Evolutionary conservation across 2,797 vertebrate species (phyloP).

Genomic region (Oryzias sinensis): DNA sequence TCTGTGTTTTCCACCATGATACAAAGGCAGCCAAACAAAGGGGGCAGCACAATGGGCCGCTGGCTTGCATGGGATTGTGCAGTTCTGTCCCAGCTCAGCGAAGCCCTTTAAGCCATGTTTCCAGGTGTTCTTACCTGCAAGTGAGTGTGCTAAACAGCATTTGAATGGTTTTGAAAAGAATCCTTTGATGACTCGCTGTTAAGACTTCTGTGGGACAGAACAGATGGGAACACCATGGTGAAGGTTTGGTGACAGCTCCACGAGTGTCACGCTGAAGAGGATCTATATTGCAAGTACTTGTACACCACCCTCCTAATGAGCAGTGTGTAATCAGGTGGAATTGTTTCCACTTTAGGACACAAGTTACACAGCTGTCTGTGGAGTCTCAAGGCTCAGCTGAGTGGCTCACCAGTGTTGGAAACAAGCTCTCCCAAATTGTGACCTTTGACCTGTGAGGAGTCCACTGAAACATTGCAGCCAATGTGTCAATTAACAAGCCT

Average conservation of each 20-base stretch:
- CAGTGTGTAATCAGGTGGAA: not conserved
- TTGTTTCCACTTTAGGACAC: not conserved
- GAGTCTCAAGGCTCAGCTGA: too few relatives aligned
- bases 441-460: not conserved
- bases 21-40: not conserved
- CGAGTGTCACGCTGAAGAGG: conserved; percentile 17
- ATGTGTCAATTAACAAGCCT: too few relatives aligned
- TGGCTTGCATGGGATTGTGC: not conserved
- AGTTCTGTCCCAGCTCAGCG: not conserved
- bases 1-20: too few relatives aligned
- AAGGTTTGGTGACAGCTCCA: conserved; percentile 33
- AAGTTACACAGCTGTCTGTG: not conserved
- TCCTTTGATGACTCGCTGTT: not conserved
- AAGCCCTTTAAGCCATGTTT: conserved; percentile 1
- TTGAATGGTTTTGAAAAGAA: not conserved
- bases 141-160: not conserved
- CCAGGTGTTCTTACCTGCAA: not conserved
- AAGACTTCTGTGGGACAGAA: not conserved
- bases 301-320: conserved; percentile 30
- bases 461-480: too few relatives aligned
- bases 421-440: not conserved
- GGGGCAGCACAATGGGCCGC: not conserved
- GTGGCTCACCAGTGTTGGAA: too few relatives aligned
- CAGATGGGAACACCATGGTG: conserved; percentile 23
- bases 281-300: conserved; percentile 15